Base-by-base conservation (phyloP, 2,888 invertebrate genomes). In the Xylota sylvarum region DNA sequence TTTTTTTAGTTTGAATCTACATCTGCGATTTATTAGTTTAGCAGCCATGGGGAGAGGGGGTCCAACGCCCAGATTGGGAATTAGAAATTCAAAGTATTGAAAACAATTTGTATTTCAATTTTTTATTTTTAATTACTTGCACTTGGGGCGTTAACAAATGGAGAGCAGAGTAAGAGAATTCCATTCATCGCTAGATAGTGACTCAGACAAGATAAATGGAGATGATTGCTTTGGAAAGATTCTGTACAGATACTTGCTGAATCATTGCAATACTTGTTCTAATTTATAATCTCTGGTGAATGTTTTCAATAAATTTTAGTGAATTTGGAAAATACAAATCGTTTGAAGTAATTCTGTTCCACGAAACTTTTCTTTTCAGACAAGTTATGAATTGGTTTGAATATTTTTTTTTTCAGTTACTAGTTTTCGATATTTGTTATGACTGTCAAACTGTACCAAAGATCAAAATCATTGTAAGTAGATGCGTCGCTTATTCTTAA, bases 11-110 rank as follows among this genome's bases (percentile, higher is more conserved):
- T 64, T 50, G 14, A 14, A 14, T 9, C 2, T 19, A 80, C 79
- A 80, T 85, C 80, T 85, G 85, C 67, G 46, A 70, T 80, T 17
- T 40, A 80, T 80, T 74, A 64, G n/a, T 64, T 37, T n/a, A 35
- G 5, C 17, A n/a, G n/a, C 10, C 1, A 3, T 23, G 23, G 23
- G 23, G 23, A 5, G 10, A 3, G 5, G 17, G 32, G 52, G 19
- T n/a, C n/a, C n/a, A 72, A 60, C 64, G 43, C 64, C 40, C 48
- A 27, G 46, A 55, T 37, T 69, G 52, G 40, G 23, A 55, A 55
- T 7, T 17, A 50, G n/a, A 70, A 1, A 69, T 67, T 46, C 67
- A 52, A 69, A 67, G 81, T 52, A 69, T 70, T 50, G 48, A 17
- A 56, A 72, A 17, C 46, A 60, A 72, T 78, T 78, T 78, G 52